A percentile compares a stretch with the other conserved stretches of the same genome.
These are phyloP conservation scores for Poeciliopsis turrubarensis DNA, from an alignment of 2,113 vertebrate species.

Conservation along the genomic window DNA sequence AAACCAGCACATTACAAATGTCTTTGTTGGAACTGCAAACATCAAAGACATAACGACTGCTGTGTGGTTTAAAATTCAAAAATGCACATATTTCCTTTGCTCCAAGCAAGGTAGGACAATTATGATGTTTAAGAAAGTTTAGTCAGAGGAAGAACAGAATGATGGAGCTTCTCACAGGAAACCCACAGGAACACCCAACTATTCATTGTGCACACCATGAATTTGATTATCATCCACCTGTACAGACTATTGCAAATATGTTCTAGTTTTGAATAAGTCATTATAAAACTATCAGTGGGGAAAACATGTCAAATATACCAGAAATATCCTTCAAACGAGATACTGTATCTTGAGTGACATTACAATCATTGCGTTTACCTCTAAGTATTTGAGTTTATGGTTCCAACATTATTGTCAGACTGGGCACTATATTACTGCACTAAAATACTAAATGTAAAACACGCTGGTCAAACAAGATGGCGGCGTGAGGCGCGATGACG, in stretches of 20 bases:
- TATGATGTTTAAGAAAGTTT: background rate
- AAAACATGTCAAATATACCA: too few relatives aligned
- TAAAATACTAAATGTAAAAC: too few relatives aligned
- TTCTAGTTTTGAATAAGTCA: background rate
- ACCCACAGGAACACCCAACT: background rate
- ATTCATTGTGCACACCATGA: background rate
- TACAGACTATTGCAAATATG: too few relatives aligned
- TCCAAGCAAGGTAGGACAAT: background rate
- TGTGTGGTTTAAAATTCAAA: background rate
- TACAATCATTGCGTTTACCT: too few relatives aligned
- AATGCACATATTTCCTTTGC: background rate
- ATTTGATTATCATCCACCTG: background rate
- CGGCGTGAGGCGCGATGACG: too few relatives aligned
- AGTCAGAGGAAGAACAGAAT: background rate
- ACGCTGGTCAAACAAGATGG: too few relatives aligned
- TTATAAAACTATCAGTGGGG: background rate
- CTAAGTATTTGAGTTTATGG: too few relatives aligned
- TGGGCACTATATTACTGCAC: too few relatives aligned
- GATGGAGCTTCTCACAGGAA: background rate
- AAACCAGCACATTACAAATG: constrained; percentile 24
- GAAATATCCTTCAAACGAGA: too few relatives aligned
- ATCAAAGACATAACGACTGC: background rate
- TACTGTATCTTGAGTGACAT: too few relatives aligned
- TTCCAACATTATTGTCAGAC: too few relatives aligned
- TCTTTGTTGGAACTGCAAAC: background rate